Evolutionary conservation across 2,888 invertebrate genomes (phyloP), one percentile per base, ranked within the genome.

Genomic region (Mystacides longicornis): DNA sequence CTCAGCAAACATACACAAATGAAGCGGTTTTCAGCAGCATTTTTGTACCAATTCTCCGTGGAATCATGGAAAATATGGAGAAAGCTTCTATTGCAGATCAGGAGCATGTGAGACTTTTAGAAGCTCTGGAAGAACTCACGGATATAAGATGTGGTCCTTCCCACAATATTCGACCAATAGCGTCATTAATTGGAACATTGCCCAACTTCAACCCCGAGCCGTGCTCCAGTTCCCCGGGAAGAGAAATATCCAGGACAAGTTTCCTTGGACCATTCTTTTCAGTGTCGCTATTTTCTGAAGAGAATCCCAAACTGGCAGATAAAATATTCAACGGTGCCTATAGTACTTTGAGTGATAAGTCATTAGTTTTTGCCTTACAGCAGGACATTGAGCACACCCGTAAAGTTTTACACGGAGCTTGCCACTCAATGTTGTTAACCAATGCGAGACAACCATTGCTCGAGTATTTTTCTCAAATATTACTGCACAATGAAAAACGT

Each of bases 201-300:
- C 72, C 80, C 2, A 89, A 92, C 67, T 92, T 88, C 72, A 67
- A 82, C 56, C 91, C 90, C 0, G 81, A 82, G 9, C 71, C 85
- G 1, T 80, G 87, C 63, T 88, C 89, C 1, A 82, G 83, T 1
- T 87, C 88, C 4, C 80, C 80, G 0, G 97, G 97, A 0, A 79
- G 93, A 43, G 97, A 98, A 72, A 79, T 96, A 55, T 86, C 90
- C 0, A 80, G 86, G 51, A 84, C 88, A 48, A 89, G 93, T 55
- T 93, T 85, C 67, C 80, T 99, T 5, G 96, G 95, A 16, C 93
- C 96, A 0, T 96, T 98, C 72, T 80, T 98, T 61, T 85, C 87
- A 9, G 84, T 96, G 2, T 95, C 96, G 0, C 82, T 95, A 1
- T 93, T 96, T 70, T 93, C 91, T 33, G 96, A 97, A 67, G 96